Evolutionary conservation across 2,797 vertebrate species (phyloP).

Genomic region (Cryptoprocta ferox): DNA sequence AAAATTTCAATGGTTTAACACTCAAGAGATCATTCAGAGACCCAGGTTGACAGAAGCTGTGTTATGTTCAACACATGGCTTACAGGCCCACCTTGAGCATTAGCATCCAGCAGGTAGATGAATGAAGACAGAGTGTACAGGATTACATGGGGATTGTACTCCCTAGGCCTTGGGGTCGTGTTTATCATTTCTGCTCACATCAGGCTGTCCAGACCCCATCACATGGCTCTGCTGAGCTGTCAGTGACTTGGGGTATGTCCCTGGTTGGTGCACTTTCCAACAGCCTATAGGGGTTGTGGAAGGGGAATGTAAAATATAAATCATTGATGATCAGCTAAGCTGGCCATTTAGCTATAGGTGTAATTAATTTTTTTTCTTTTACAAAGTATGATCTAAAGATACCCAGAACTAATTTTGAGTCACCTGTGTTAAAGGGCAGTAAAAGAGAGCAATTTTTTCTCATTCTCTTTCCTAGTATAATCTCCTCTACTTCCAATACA

Average conservation of each 20-base stretch:
- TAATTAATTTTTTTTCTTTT: conserved; percentile 2
- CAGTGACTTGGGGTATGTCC: background rate
- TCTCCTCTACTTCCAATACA: background rate
- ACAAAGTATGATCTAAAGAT: background rate
- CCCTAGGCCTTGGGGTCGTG: background rate
- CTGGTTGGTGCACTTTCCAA: background rate
- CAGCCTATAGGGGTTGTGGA: background rate
- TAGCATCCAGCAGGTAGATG: background rate
- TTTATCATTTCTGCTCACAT: background rate
- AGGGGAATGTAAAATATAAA: background rate
- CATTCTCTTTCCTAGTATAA: background rate
- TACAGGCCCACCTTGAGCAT: background rate
- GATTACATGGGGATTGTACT: background rate
- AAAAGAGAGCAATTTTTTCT: background rate
- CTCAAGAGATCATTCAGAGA: conserved; percentile 6
- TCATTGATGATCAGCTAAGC: background rate
- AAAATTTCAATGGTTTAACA: background rate
- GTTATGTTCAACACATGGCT: background rate
- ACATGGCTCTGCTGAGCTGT: background rate
- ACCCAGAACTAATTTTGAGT: background rate
- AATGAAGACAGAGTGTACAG: background rate
- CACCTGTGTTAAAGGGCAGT: background rate
- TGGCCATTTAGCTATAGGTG: background rate
- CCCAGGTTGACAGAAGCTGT: background rate
- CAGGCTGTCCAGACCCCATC: background rate